A percentile compares a stretch with the other conserved stretches of the same genome.
Conservation (phyloP, 1,140 invertebrate species). For the Trachymyrmex cornetzi region DNA sequence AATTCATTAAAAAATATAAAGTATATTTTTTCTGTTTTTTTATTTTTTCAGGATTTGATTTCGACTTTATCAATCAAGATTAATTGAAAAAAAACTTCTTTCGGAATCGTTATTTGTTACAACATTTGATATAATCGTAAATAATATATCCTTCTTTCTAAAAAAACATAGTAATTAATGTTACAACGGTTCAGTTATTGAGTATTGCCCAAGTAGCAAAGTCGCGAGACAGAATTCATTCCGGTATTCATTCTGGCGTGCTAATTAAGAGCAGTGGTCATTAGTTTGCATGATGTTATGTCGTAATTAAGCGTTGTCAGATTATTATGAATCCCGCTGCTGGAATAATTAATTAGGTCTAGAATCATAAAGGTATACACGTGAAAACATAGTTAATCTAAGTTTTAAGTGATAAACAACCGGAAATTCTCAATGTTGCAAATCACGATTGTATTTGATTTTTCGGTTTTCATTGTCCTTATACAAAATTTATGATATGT, state of each 20-base stretch:
- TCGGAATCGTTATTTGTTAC: neutral
- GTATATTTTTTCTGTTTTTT: neutral
- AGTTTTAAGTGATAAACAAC: slow-evolving; percentile 4
- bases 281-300: slow-evolving; percentile 42
- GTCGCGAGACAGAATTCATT: slow-evolving; percentile 22
- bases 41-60: neutral
- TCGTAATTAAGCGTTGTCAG: slow-evolving; percentile 57
- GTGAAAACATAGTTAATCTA: slow-evolving; percentile 37
- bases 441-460: slow-evolving; percentile 28
- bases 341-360: slow-evolving; percentile 68
- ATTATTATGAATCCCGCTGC: slow-evolving; percentile 52
- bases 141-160: neutral
- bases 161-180: slow-evolving; percentile 59
- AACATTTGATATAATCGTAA: neutral
- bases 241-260: slow-evolving; percentile 31
- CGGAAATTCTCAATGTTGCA: slow-evolving; percentile 35
- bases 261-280: slow-evolving; percentile 67
- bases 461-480: neutral
- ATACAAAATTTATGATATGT: neutral
- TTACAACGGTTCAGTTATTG: neutral
- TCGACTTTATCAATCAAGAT: neutral
- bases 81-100: slow-evolving; percentile 13
- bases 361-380: neutral
- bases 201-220: slow-evolving; percentile 47
- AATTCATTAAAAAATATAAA: neutral